A percentile compares a stretch with the other conserved stretches of the same genome.
phyloP scores from a whole-genome alignment of 2,888 invertebrate species.

The Pammene aurita region DNA sequence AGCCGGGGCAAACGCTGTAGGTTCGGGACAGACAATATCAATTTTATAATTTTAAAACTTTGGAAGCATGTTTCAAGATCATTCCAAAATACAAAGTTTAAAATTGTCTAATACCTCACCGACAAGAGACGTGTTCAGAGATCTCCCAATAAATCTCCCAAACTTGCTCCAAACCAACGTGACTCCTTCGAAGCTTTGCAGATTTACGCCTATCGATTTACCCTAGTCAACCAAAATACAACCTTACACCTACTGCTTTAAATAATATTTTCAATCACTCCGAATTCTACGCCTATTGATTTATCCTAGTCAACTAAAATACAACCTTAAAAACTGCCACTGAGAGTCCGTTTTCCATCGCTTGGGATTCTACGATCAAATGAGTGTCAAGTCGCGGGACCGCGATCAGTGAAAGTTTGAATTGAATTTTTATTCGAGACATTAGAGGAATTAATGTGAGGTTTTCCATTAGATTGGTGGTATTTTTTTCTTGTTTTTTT shows the following conservation, averaged over 20 bases:
- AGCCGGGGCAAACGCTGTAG: too few relatives aligned
- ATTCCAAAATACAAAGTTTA: too few relatives aligned
- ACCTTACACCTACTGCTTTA: neutral
- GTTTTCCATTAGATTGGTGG: neutral
- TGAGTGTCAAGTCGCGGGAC: slow-evolving; percentile 5
- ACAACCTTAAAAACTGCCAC: too few relatives aligned
- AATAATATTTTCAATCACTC: too few relatives aligned
- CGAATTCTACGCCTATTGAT: slow-evolving; percentile 26
- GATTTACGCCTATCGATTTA: slow-evolving; percentile 27
- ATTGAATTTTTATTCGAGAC: slow-evolving; percentile 27
- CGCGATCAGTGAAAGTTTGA: slow-evolving; percentile 5
- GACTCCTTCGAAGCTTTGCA: neutral
- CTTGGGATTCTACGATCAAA: neutral
- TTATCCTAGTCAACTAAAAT: neutral
- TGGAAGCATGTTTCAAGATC: too few relatives aligned
- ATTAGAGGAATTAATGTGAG: slow-evolving; percentile 7
- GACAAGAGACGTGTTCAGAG: too few relatives aligned
- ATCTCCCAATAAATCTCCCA: neutral
- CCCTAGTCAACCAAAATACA: neutral
- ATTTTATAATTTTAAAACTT: too few relatives aligned
- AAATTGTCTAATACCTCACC: too few relatives aligned
- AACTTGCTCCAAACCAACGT: neutral
- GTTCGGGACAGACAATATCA: too few relatives aligned
- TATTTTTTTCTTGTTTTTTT: neutral
- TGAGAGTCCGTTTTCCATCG: too few relatives aligned